Evolutionary conservation across 2,888 invertebrate species (phyloP), one percentile per base, ranked within the genome.

Genomic region (Thymelicus sylvestris): DNA sequence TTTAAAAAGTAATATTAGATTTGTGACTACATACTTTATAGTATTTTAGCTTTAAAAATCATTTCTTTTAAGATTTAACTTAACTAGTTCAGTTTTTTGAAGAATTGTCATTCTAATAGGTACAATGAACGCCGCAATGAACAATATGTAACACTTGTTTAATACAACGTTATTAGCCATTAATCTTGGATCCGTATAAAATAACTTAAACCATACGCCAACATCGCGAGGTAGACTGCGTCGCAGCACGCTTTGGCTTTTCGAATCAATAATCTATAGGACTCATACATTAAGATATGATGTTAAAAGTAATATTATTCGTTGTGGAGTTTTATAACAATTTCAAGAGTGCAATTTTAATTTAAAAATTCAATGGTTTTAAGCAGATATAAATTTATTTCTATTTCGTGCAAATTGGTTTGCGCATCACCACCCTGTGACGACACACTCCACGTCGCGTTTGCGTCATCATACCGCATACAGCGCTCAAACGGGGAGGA

Each of bases 391-490:
- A 7, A 62, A 60, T 65, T 71, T 74, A 79, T 79, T 79, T 47
- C 12, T 0, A 50, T 79, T 83, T 83, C 80, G 86, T 85, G 90
- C 83, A 87, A 80, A 75, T 81, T 74, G 24, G 65, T 75, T 75
- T 75, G 77, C 74, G 74, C 72, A 80, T 74, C 76, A 76, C 78
- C 78, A 78, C 80, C 78, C 80, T 83, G 87, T 91, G 91, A 91
- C 90, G 91, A 86, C 88, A 89, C 88, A 81, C 82, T 77, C 76
- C 79, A 83, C 86, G 89, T 83, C 84, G 83, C 83, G 75, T 89
- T 83, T 91, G 93, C 92, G 93, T 93, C 93, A 93, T 93, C 93
- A 93, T 81, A 89, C 78, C 82, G 82, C 83, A 79, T 82, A 86
- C 86, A 88, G 83, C 87, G 83, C 84, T 90, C 90, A 90, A 90